Evolutionary conservation across 2,888 invertebrate species (phyloP).

Genomic region (Tipula unca): DNA sequence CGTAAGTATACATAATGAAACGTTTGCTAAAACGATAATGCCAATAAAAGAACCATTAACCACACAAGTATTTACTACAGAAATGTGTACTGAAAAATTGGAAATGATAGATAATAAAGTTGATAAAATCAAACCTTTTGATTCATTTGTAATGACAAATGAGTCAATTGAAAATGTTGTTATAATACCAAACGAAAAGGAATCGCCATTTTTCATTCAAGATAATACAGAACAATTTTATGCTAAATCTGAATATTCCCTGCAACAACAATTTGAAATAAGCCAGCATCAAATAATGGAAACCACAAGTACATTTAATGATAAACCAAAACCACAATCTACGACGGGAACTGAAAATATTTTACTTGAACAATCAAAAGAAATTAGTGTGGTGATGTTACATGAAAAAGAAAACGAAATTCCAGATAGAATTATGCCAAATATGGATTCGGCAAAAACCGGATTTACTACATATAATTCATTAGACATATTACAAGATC

Average conservation of each 20-base stretch:
- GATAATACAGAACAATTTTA: constrained; percentile 32
- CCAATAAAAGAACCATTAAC: constrained; percentile 49
- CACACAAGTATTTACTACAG: constrained; percentile 53
- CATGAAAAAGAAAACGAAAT: constrained; percentile 55
- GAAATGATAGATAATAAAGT: constrained; percentile 39
- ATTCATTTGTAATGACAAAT: constrained; percentile 51
- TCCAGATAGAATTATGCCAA: constrained; percentile 22
- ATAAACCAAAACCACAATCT: constrained; percentile 46
- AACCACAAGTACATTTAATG: constrained; percentile 44
- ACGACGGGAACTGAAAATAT: constrained; percentile 47
- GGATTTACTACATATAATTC: constrained; percentile 28
- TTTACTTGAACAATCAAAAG: constrained; percentile 43
- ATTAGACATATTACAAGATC: constrained; percentile 41
- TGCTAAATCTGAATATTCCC: constrained; percentile 48
- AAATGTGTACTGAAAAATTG: constrained; percentile 47
- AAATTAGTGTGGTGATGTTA: constrained; percentile 49
- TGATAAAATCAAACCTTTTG: constrained; percentile 43
- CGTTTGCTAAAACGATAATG: constrained; percentile 40
- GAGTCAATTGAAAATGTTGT: constrained; percentile 45
- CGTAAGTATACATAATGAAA: constrained; percentile 35
- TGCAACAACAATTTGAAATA: constrained; percentile 51
- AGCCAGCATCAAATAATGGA: constrained; percentile 53
- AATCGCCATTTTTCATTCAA: constrained; percentile 47
- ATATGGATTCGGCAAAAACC: constrained; percentile 26
- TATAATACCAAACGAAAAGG: constrained; percentile 54